Percentiles rank a stretch among this genome's conserved stretches.
Evolutionary conservation across 1,140 invertebrate species (phyloP).

Genomic region (Lepidurus arcticus): DNA sequence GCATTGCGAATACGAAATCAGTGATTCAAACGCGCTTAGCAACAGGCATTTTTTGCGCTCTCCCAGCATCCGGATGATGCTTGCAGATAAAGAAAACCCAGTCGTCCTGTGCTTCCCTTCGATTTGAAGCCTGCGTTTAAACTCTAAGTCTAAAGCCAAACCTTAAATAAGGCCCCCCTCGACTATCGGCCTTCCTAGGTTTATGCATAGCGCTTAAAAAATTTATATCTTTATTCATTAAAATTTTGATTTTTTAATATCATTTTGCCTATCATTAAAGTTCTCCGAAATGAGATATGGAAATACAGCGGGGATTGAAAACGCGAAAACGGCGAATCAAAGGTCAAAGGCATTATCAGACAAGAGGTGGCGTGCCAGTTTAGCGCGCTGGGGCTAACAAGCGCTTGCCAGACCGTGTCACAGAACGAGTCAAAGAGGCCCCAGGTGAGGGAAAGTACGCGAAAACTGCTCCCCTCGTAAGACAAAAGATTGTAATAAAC

Average conservation of each 20-base stretch:
- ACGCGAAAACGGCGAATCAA: neutral
- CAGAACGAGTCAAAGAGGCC: too few species aligned
- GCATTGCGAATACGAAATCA: neutral
- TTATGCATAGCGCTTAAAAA: too few species aligned
- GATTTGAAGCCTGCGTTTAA: neutral
- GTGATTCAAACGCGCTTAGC: neutral
- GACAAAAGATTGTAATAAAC: neutral
- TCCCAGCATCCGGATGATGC: neutral
- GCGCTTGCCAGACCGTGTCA: too few species aligned
- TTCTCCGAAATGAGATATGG: neutral
- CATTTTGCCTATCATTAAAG: neutral
- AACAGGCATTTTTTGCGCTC: neutral
- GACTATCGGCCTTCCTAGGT: too few species aligned
- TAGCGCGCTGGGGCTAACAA: neutral
- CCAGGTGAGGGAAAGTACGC: neutral
- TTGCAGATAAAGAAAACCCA: neutral
- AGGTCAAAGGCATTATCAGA: neutral
- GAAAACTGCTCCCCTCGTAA: neutral
- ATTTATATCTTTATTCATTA: too few species aligned
- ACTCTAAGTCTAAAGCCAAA: too few species aligned
- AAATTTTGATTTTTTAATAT: too few species aligned
- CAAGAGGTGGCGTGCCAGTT: neutral
- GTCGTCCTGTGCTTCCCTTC: constrained; percentile 4
- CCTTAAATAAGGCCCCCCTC: too few species aligned
- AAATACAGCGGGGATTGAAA: neutral